phyloP scores from a whole-genome alignment of 30 jellyfish, hydroid and myxozoan species.

The Hydractinia symbiolongicarpus region DNA sequence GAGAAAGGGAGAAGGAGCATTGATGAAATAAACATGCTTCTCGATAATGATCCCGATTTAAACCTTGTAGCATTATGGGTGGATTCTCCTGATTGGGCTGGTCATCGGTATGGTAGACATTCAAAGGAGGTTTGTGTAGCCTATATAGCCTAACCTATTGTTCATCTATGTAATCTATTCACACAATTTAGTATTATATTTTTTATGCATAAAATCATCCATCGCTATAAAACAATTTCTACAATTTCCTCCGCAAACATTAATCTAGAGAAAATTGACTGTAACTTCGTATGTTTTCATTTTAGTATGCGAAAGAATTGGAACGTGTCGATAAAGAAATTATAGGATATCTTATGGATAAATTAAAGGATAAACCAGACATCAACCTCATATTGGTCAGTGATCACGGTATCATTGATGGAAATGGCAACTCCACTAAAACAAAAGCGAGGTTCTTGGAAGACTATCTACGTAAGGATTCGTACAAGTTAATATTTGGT shows the following conservation, averaged over 20 bases:
- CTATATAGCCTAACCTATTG: background rate
- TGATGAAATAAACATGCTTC: slow-evolving; percentile 8
- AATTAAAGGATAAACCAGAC: background rate
- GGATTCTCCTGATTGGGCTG: slow-evolving; percentile 23
- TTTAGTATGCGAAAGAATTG: background rate
- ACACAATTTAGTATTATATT: background rate
- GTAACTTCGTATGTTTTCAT: background rate
- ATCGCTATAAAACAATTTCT: background rate
- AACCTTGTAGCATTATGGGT: slow-evolving; percentile 11
- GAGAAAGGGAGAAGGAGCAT: slow-evolving; percentile 6
- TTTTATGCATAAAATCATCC: background rate
- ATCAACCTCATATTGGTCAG: background rate
- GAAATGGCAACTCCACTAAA: background rate
- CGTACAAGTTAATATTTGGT: background rate
- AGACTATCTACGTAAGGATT: background rate
- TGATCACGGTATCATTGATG: background rate
- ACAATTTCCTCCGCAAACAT: background rate
- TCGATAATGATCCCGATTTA: slow-evolving; percentile 18
- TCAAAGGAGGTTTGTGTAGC: slow-evolving; percentile 14
- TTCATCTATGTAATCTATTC: background rate
- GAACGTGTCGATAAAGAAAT: background rate
- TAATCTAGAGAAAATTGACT: background rate
- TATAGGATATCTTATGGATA: background rate
- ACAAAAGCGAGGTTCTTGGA: background rate
- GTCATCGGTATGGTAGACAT: slow-evolving; percentile 16